Conservation (phyloP, 2,113 vertebrate species). For the Fulmarus glacialis region DNA sequence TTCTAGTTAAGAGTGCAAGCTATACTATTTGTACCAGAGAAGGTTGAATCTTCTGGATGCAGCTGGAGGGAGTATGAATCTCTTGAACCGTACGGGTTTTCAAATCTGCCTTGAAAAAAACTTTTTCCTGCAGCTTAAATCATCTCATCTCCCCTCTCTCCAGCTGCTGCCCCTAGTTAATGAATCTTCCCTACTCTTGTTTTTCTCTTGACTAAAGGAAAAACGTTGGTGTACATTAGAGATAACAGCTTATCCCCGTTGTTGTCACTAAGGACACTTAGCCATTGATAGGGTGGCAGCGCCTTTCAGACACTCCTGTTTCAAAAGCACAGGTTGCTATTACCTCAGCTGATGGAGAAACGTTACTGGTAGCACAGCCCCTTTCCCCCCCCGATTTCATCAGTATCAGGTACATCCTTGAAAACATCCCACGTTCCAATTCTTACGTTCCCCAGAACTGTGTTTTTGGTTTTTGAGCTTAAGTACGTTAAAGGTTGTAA, state of each 20-base stretch:
- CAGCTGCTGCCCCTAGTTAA: neutral
- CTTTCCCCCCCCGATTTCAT: neutral
- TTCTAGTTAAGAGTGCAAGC: constrained; percentile 38
- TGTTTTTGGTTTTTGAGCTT: neutral
- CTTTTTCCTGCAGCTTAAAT: neutral
- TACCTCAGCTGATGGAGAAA: neutral
- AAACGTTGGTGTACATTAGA: neutral
- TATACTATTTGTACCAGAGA: neutral
- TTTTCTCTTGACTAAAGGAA: neutral
- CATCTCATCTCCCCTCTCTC: neutral
- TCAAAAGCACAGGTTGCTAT: neutral
- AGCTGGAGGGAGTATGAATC: neutral
- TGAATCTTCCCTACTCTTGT: neutral
- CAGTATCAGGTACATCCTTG: neutral
- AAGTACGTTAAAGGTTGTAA: neutral
- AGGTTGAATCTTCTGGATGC: neutral
- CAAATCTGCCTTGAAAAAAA: neutral
- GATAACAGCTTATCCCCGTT: neutral
- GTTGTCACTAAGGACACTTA: neutral
- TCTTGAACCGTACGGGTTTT: neutral
- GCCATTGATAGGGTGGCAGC: neutral
- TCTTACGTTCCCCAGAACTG: neutral
- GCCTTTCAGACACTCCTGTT: neutral
- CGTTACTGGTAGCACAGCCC: fast-evolving
- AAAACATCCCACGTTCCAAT: neutral